Evolutionary conservation across 2,888 invertebrate genomes (phyloP), one percentile per base, ranked within the genome.

Genomic region (Xanthorhoe designata): DNA sequence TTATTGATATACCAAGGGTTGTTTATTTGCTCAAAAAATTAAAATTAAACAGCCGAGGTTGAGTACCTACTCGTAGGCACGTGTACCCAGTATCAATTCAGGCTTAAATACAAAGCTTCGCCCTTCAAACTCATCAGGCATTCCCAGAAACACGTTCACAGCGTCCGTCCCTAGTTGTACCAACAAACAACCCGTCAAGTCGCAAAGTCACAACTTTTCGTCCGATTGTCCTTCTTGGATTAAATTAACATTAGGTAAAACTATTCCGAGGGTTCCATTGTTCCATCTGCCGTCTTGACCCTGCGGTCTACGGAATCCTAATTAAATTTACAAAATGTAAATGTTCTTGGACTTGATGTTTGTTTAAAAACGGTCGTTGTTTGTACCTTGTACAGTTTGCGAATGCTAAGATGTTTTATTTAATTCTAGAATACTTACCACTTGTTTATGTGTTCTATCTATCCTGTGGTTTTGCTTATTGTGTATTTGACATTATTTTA

Each of bases 281-380:
- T 87, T 75, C 74, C 82, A 78, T 79, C 79, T 76, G 77, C 75
- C 77, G 77, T 74, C 78, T 79, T 77, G 77, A 76, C 79, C 82
- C 83, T 84, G 88, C 83, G 89, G 87, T 84, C 86, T 75, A 74
- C 81, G 86, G 88, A 87, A 85, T 88, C 86, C 87, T 89, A 89
- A 92, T 92, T 91, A 91, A 92, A 92, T 91, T 91, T 91, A 91
- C 91, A 91, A 88, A 90, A 90, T 90, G 91, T 88, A 89, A 89
- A 90, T 90, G 81, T 84, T 77, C 88, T 90, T 83, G 80, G 79
- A 66, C 71, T 74, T 75, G 80, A 82, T 87, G 88, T 88, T 89
- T 87, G 86, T 82, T 86, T 83, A 79, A 82, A 83, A 84, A 77
- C 78, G 72, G 80, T 74, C 73, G 63, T 69, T 73, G 75, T 75